These are phyloP conservation scores for Chloroclysta siterata DNA, from an alignment of 2,888 invertebrate species.

Conservation along the genomic window DNA sequence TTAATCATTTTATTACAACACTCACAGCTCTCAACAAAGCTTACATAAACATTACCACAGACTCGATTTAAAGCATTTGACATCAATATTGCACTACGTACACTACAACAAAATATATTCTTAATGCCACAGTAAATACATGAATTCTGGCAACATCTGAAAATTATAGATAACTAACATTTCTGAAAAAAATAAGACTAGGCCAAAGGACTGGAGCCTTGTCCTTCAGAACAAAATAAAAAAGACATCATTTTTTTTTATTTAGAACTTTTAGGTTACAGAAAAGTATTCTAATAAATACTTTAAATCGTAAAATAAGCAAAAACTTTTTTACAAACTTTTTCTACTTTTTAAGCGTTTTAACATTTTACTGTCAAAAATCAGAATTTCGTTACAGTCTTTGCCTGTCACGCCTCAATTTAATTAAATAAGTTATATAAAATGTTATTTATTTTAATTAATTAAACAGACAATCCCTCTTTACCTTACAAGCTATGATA, in stretches of 20 bases:
- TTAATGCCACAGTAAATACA: slow-evolving; percentile 8
- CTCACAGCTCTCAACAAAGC: slow-evolving; percentile 61
- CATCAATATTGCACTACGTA: slow-evolving; percentile 41
- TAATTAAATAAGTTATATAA: slow-evolving; percentile 5
- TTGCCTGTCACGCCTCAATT: slow-evolving; percentile 19
- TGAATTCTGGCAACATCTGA: slow-evolving; percentile 13
- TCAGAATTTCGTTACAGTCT: slow-evolving; percentile 41
- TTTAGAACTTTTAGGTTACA: no score
- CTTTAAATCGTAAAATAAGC: no score
- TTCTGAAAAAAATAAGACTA: no score
- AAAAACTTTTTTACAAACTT: no score
- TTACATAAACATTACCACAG: slow-evolving; percentile 60
- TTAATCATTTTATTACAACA: slow-evolving; percentile 62
- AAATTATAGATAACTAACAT: background rate
- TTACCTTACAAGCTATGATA: slow-evolving; percentile 55
- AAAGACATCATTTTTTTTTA: no score
- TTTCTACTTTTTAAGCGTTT: no score
- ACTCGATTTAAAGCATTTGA: slow-evolving; percentile 54
- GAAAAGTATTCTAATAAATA: no score
- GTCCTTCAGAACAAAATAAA: no score
- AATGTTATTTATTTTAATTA: background rate
- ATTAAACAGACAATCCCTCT: slow-evolving; percentile 24
- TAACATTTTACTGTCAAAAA: no score
- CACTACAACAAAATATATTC: slow-evolving; percentile 11
- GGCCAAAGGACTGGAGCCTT: no score